Conservation (phyloP, 2,113 vertebrate species). For the Nothoprocta pentlandii region DNA sequence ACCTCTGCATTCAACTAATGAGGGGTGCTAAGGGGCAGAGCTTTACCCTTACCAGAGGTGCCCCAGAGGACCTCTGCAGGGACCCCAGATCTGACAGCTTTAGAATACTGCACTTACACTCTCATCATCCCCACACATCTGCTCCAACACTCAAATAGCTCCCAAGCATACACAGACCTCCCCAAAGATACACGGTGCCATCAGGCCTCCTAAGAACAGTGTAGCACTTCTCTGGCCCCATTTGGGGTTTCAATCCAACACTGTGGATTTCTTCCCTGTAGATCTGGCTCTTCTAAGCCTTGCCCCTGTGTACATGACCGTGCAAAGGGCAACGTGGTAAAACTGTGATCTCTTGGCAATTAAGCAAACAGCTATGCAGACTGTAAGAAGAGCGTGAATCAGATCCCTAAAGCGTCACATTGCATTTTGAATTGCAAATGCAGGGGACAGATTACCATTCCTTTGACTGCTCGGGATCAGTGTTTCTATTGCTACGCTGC, state of each 20-base stretch:
- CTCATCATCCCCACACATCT: background rate
- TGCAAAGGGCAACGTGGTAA: background rate
- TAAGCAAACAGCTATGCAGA: background rate
- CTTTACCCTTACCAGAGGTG: rapidly evolving
- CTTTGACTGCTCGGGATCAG: background rate
- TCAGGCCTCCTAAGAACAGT: background rate
- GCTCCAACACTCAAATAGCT: background rate
- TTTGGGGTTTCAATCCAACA: background rate
- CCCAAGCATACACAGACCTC: background rate
- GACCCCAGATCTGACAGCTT: background rate
- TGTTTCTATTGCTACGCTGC: too few species aligned
- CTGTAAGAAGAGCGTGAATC: background rate
- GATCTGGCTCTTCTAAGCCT: background rate
- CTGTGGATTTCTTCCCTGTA: background rate
- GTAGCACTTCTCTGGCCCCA: background rate
- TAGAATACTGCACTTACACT: background rate
- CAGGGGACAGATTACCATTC: background rate
- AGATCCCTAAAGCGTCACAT: background rate
- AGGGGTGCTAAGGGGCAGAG: background rate
- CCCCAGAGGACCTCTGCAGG: background rate
- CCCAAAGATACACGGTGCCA: rapidly evolving
- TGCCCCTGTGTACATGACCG: rapidly evolving
- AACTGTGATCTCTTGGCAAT: background rate
- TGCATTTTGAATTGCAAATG: background rate
- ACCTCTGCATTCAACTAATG: background rate